Conservation (phyloP, 2,888 invertebrate genomes). For the Epirrhoe alternata region DNA sequence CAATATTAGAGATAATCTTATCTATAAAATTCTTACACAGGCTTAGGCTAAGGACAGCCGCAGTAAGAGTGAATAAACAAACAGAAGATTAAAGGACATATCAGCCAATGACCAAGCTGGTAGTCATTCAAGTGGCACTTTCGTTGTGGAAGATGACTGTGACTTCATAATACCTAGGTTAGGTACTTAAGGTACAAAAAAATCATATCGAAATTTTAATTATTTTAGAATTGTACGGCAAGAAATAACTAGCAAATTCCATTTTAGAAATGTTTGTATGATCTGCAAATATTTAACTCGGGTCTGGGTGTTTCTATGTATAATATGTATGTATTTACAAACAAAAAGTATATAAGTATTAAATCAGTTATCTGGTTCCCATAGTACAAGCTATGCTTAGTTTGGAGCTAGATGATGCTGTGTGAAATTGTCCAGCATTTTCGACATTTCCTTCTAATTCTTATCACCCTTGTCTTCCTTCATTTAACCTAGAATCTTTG, state of each 20-base stretch:
- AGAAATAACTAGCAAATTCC: neutral
- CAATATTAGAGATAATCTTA: conserved; percentile 16
- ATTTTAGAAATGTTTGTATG: too few relatives aligned
- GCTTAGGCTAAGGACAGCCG: conserved; percentile 11
- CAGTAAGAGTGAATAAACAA: conserved; percentile 18
- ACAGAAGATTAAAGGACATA: conserved; percentile 17
- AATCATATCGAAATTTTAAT: neutral
- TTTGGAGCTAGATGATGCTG: too few relatives aligned
- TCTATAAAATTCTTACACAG: conserved; percentile 8
- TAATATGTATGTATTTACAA: too few relatives aligned
- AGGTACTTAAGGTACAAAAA: neutral
- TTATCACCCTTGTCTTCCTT: neutral
- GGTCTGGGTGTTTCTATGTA: too few relatives aligned
- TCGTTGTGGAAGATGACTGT: neutral
- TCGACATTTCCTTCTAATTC: neutral
- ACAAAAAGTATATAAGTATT: too few relatives aligned
- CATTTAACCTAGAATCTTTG: neutral
- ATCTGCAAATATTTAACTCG: too few relatives aligned
- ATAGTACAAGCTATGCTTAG: too few relatives aligned
- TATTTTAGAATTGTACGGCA: neutral
- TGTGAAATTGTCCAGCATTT: too few relatives aligned
- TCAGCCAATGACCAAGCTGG: conserved; percentile 25
- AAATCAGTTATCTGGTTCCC: too few relatives aligned
- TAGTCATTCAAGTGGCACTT: conserved; percentile 2
- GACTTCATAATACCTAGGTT: neutral